These are phyloP conservation scores for Lacanobia oleracea DNA, from an alignment of 2,888 invertebrate species.

Conservation along the genomic window DNA sequence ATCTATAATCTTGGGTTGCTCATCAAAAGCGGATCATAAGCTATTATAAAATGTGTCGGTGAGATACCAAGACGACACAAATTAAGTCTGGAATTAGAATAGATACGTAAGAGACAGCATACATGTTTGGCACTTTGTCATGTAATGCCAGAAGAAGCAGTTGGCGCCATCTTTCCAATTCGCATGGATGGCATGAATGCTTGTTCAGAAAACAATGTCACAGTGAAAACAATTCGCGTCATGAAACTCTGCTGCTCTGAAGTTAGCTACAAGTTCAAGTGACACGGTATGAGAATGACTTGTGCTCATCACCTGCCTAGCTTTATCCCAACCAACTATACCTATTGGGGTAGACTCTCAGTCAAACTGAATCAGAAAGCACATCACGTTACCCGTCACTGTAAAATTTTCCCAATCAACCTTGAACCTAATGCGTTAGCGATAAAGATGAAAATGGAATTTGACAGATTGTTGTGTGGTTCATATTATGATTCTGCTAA, in stretches of 20 bases:
- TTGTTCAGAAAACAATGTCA: slow-evolving; percentile 5
- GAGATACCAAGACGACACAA: neutral
- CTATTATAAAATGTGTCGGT: neutral
- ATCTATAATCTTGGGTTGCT: neutral
- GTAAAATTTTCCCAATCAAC: too few relatives aligned
- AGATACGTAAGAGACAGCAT: slow-evolving; percentile 1
- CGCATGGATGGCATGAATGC: neutral
- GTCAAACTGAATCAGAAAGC: too few relatives aligned
- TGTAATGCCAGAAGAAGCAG: neutral
- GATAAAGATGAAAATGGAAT: too few relatives aligned
- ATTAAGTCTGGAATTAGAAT: slow-evolving; percentile 19
- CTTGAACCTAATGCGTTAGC: too few relatives aligned
- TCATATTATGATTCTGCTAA: too few relatives aligned
- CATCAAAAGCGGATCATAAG: neutral
- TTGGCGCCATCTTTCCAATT: slow-evolving; percentile 5
- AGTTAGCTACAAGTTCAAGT: too few relatives aligned
- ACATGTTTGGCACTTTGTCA: slow-evolving; percentile 10
- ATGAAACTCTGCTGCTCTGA: neutral
- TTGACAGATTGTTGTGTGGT: too few relatives aligned
- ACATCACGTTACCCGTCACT: too few relatives aligned
- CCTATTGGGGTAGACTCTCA: too few relatives aligned
- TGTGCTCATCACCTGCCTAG: too few relatives aligned
- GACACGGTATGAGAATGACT: too few relatives aligned
- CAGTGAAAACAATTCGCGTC: neutral
- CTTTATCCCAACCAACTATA: too few relatives aligned